Base-by-base conservation (phyloP, 2,113 vertebrate species). In the Paramormyrops kingsleyae region DNA sequence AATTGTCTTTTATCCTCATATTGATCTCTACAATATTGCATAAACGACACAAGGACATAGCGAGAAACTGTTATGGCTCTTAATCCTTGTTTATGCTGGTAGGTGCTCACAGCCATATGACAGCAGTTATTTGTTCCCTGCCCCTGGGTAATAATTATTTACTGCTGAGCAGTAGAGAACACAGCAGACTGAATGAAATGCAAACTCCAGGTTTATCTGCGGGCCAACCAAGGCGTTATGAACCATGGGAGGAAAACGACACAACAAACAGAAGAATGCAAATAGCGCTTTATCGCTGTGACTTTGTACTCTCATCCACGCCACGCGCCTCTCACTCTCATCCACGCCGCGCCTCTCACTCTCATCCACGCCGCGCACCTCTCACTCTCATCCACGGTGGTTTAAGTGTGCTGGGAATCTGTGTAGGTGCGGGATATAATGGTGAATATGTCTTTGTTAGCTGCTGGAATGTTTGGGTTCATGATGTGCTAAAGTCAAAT, bases 141-240 rank as follows among this genome's bases (percentile, higher is more conserved):
- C 47, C 47, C 85, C 47, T 87, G 85, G 85, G 85, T 87, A 31
- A 87, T 52, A 52, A 31, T 87, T 87, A 87, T 56, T 87, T 87
- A 87, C 85, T 35, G 85, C 85, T 53, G 85, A 87, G 85, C 49
- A 27, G 17, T 10, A 53, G 85, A 87, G 50, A 87, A 56, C 31
- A 39, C 44, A 56, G 44, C 49, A 53, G 50, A 15, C 85, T 87
- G 85, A 52, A 87, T 87, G 49, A 47, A 87, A 52, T 87, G 85
- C 46, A 31, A 87, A 35, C 47, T 50, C 49, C n/a, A 87, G 27
- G 47, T 53, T 87, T 87, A 52, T 87, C 50, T 56, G 15, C 27
- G 8, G 46, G 85, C 19, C 47, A 35, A 35, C 85, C 4, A 10
- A 52, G 50, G 50, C 85, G 27, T 1, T 31, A 87, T 19, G 31